Evolutionary conservation across 2,888 invertebrate species (phyloP).

Genomic region (Criorhina ranunculi): DNA sequence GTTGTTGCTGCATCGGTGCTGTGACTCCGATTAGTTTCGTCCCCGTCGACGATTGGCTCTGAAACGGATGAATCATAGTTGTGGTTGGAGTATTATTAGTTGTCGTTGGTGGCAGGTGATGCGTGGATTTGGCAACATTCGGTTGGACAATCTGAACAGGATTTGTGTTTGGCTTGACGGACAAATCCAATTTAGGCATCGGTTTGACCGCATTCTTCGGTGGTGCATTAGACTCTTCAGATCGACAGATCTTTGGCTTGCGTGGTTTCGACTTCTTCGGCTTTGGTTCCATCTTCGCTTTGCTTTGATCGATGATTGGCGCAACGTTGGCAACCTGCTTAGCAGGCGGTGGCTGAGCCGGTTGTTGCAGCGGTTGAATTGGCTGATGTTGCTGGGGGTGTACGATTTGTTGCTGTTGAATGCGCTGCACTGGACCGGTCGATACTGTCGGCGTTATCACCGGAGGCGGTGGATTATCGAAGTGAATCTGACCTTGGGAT

Average conservation of each 20-base stretch:
- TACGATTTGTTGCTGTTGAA: conserved; percentile 83
- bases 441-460: conserved; percentile 72
- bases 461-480: conserved; percentile 81
- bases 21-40: conserved; percentile 83
- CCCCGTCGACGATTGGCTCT: conserved; percentile 81
- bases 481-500: conserved; percentile 84
- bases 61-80: conserved; percentile 82
- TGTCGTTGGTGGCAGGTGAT: conserved; percentile 65
- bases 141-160: conserved; percentile 84
- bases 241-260: conserved; percentile 74
- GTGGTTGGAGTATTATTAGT: conserved; percentile 79
- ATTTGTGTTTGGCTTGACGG: conserved; percentile 83
- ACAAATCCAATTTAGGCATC: conserved; percentile 83
- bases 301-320: conserved; percentile 84
- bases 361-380: conserved; percentile 79
- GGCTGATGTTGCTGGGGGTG: conserved; percentile 80
- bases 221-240: conserved; percentile 53
- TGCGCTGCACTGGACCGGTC: conserved; percentile 71
- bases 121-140: conserved; percentile 80
- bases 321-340: conserved; percentile 84
- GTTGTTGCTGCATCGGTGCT: conserved; percentile 84
- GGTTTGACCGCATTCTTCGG: conserved; percentile 84
- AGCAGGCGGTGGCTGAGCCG: conserved; percentile 78
- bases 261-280: conserved; percentile 79
- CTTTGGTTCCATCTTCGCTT: conserved; percentile 82